Evolutionary conservation across 2,113 vertebrate species (phyloP), one percentile per base, ranked within the genome.

Genomic region (Mormyrus lacerda): DNA sequence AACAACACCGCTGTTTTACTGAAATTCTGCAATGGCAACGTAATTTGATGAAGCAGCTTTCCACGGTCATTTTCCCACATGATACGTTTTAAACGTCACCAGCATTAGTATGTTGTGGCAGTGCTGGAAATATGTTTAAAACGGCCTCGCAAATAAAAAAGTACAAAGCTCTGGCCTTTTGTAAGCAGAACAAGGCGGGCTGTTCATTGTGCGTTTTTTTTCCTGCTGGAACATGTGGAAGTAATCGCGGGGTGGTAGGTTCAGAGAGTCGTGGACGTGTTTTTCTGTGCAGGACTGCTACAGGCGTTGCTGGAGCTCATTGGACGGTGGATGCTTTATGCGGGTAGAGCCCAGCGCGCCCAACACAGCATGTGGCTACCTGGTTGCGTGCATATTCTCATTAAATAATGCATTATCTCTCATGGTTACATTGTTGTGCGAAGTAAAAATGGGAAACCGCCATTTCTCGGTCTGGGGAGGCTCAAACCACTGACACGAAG

Each of bases 221-320:
- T 95, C 95, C 97, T 95, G 95, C 86, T 93, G 94, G 92, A 96
- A 97, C 98, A 99, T 98, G 96, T 99, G 98, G 98, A 98, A 98
- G 97, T 95, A 96, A 98, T 99, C 97, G 97, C 92, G 85, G 91
- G 89, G 93, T 92, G 92, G 90, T 51, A 93, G 93, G 86, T 91
- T 95, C 94, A 91, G 91, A 93, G 88, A 94, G 94, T 93, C 93
- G 91, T 93, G 93, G 95, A 93, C 90, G 55, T 92, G 87, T 88
- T 88, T 91, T 90, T 86, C 91, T 89, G 88, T 55, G 69, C 90
- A 91, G 88, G 91, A 87, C 58, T 83, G 88, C 89, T 89, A 90
- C 89, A 73, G 50, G 88, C 84, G 89, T 73, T 61, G 65, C 87
- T 55, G 87, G 58, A 88, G 24, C 85, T 27, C 31, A 19, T 42